phyloP scores from a whole-genome alignment of 2,113 vertebrate species.

The Xiphophorus hellerii region DNA sequence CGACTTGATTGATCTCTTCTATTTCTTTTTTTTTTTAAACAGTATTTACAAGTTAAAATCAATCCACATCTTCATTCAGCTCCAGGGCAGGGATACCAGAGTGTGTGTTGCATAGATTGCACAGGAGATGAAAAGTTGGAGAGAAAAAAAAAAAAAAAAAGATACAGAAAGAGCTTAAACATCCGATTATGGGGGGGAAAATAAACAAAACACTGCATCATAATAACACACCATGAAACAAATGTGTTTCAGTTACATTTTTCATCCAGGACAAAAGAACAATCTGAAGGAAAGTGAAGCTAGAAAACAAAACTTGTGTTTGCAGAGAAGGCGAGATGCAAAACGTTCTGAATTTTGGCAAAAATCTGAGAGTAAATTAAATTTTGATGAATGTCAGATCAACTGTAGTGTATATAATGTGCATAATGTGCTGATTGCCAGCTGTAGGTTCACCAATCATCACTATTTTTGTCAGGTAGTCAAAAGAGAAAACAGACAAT shows the following conservation, averaged over 20 bases:
- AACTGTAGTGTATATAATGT: constrained; percentile 29
- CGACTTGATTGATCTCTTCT: not conserved
- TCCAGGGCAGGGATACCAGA: constrained; percentile 54
- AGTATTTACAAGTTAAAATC: constrained; percentile 69
- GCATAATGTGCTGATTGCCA: not conserved
- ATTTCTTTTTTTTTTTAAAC: constrained; percentile 40
- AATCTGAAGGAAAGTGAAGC: not conserved
- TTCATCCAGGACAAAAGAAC: not conserved
- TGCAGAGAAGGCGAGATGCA: too few relatives aligned
- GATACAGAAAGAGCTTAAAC: constrained; percentile 1
- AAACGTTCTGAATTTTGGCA: not conserved
- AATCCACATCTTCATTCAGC: constrained; percentile 53
- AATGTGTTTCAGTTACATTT: not conserved
- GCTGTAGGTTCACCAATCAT: constrained; percentile 26
- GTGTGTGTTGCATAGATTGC: constrained; percentile 82
- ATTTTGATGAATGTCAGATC: not conserved
- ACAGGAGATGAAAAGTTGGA: constrained; percentile 40
- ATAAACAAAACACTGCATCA: constrained; percentile 11
- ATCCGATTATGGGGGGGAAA: not conserved
- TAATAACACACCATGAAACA: not conserved
- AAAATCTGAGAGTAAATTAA: not conserved
- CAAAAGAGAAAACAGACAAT: not conserved
- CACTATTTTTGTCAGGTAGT: constrained; percentile 17
- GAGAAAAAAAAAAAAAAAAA: not conserved
- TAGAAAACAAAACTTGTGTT: not conserved